A percentile compares a stretch with the other conserved stretches of the same genome.
Conservation (phyloP, 1,140 invertebrate species). For the Caenorhabditis tropicalis region DNA sequence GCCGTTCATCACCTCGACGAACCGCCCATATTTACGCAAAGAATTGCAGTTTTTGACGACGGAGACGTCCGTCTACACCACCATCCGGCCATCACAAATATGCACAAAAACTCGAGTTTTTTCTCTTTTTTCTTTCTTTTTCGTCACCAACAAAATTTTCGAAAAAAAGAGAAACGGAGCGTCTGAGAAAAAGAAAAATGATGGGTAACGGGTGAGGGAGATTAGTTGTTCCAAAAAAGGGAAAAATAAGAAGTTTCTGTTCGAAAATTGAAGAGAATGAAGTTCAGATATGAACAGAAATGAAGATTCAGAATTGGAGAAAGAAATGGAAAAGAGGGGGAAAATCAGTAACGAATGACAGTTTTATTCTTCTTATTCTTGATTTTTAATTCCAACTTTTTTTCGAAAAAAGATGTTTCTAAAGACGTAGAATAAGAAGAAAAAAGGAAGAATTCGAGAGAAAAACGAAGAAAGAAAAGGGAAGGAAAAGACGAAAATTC, state of each 20-base stretch:
- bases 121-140: background rate
- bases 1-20: constrained; percentile 12
- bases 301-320: too few species aligned
- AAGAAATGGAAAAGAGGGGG: background rate
- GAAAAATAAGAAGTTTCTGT: background rate
- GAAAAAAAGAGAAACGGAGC: background rate
- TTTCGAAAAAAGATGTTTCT: background rate
- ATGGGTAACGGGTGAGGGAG: background rate
- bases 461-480: constrained; percentile 42
- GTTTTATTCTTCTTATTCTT: too few species aligned
- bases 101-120: constrained; percentile 33
- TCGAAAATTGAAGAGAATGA: background rate
- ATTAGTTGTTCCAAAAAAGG: background rate
- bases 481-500: constrained; percentile 37
- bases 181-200: background rate
- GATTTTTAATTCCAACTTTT: constrained; percentile 1
- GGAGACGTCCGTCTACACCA: constrained; percentile 19
- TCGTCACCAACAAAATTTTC: background rate
- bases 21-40: constrained; percentile 24
- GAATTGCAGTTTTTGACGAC: constrained; percentile 36
- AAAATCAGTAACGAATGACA: background rate
- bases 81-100: background rate
- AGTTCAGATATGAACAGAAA: too few species aligned
- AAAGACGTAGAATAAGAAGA: background rate
- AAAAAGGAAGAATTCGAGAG: constrained; percentile 38